Conservation (phyloP, 2,113 vertebrate species). For the Oreochromis aureus region DNA sequence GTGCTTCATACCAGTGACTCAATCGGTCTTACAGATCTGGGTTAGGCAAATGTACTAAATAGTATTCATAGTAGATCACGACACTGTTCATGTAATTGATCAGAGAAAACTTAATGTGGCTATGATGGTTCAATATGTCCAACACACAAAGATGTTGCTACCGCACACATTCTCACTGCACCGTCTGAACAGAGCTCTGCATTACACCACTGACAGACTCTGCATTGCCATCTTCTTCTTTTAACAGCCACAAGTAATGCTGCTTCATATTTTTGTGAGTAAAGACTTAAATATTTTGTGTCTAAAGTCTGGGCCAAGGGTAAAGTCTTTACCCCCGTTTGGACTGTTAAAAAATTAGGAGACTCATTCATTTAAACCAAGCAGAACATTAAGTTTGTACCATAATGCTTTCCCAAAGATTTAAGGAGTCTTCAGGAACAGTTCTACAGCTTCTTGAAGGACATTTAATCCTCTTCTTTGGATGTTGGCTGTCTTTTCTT, state of each 20-base stretch:
- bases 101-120: background rate
- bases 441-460: background rate
- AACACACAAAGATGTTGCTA: background rate
- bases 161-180: background rate
- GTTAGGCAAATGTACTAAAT: slow-evolving; percentile 17
- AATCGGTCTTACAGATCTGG: slow-evolving; percentile 8
- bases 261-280: background rate
- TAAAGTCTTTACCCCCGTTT: background rate
- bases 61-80: background rate
- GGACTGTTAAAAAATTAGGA: background rate
- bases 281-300: background rate
- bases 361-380: background rate
- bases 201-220: background rate
- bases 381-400: background rate
- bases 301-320: background rate
- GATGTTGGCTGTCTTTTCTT: background rate
- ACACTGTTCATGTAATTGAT: background rate
- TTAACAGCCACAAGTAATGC: background rate
- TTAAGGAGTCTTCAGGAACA: background rate
- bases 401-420: background rate
- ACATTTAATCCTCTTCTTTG: background rate
- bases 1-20: slow-evolving; percentile 31
- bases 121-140: background rate
- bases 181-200: background rate
- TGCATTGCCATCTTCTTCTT: background rate